Evolutionary conservation across 2,113 vertebrate genomes (phyloP).

Genomic region (Semicossyphus pulcher): DNA sequence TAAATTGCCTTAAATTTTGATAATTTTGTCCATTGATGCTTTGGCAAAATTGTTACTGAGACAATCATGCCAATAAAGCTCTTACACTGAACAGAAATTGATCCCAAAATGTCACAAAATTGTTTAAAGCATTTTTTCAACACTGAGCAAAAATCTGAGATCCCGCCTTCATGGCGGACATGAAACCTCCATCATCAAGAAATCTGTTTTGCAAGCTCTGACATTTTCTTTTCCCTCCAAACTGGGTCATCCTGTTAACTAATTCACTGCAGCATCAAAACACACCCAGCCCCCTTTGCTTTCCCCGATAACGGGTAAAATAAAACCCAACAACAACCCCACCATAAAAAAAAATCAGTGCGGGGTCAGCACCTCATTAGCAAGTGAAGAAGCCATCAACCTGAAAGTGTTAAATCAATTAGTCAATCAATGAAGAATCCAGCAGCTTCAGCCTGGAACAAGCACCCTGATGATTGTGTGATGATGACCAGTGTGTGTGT

Average conservation of each 20-base stretch:
- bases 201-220: constrained; percentile 7
- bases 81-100: no score
- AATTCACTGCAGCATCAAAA: constrained; percentile 9
- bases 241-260: constrained; percentile 25
- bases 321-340: no score
- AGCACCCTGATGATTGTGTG: constrained; percentile 10
- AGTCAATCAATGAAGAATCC: constrained; percentile 33
- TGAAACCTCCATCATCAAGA: constrained; percentile 7
- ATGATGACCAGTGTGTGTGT: constrained; percentile 8
- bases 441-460: constrained; percentile 5
- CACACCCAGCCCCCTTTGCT: not conserved
- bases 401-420: constrained; percentile 47
- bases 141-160: not conserved
- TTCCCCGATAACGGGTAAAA: not conserved
- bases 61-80: no score
- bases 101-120: no score
- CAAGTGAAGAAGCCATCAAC: constrained; percentile 47
- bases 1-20: no score
- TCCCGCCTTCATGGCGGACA: no score
- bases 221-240: constrained; percentile 22
- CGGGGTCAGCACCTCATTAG: constrained; percentile 53
- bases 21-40: no score
- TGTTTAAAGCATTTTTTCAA: no score
- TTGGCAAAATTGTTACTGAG: no score
- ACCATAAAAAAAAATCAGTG: constrained; percentile 2